Conservation (phyloP, 2,113 vertebrate species). For the Holacanthus passer region DNA sequence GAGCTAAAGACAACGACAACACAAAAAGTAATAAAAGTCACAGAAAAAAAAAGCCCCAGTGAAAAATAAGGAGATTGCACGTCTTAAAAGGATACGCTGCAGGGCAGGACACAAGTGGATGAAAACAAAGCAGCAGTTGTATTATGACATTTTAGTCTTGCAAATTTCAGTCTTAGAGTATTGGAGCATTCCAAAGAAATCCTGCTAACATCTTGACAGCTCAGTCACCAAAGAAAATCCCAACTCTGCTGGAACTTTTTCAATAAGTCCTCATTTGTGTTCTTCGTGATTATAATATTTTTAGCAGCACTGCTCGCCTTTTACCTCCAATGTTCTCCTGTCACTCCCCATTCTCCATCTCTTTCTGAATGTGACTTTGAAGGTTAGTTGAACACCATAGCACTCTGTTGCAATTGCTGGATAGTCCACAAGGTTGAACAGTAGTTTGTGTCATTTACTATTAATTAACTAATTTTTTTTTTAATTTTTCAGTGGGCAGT, state of each 20-base stretch:
- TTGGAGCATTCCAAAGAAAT: constrained; percentile 25
- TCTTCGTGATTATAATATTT: background rate
- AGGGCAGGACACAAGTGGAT: constrained; percentile 38
- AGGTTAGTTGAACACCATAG: background rate
- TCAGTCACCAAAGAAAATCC: background rate
- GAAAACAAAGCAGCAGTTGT: constrained; percentile 48
- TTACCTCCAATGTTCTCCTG: background rate
- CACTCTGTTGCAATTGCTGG: background rate
- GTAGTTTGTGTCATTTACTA: no score
- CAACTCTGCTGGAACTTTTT: background rate
- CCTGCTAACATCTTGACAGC: background rate
- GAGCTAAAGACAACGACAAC: constrained; percentile 23
- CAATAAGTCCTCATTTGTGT: background rate
- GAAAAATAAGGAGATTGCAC: constrained; percentile 41
- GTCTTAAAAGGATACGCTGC: constrained; percentile 32
- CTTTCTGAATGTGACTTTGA: background rate
- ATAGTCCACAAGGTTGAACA: no score
- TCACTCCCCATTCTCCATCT: background rate
- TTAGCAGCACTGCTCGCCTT: background rate
- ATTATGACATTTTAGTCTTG: constrained; percentile 55
- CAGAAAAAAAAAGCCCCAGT: background rate
- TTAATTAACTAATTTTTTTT: no score
- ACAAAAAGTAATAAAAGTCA: constrained; percentile 55
- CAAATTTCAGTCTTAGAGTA: constrained; percentile 23
- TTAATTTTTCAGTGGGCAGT: no score